These are phyloP conservation scores for Euplexia lucipara DNA, from an alignment of 2,888 invertebrate genomes.

Conservation along the genomic window DNA sequence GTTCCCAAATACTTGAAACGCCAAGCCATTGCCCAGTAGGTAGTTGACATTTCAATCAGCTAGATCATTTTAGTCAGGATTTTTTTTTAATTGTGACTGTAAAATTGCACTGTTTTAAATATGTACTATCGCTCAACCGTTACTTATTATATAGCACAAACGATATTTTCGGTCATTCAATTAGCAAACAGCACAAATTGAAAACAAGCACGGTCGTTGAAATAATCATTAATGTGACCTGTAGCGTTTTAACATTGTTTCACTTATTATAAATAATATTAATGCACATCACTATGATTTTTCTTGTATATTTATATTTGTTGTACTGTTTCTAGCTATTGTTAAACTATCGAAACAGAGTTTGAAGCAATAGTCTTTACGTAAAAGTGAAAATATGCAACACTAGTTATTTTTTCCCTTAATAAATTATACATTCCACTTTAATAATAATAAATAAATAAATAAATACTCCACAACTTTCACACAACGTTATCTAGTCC, in stretches of 20 bases:
- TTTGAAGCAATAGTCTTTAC: constrained; percentile 32
- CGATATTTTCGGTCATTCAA: background rate
- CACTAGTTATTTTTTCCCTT: too few species aligned
- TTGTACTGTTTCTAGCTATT: constrained; percentile 36
- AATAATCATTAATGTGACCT: background rate
- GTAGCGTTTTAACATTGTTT: background rate
- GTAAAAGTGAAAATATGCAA: background rate
- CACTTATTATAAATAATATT: background rate
- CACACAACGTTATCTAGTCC: too few species aligned
- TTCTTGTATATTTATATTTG: constrained; percentile 9
- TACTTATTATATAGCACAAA: background rate
- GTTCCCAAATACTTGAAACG: too few species aligned
- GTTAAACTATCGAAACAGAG: constrained; percentile 24
- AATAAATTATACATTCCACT: constrained; percentile 12
- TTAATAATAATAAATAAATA: too few species aligned
- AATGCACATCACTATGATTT: constrained; percentile 39
- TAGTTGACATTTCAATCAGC: too few species aligned
- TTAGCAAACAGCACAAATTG: background rate
- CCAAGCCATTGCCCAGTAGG: too few species aligned
- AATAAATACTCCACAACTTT: too few species aligned
- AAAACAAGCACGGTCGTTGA: background rate
- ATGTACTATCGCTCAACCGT: background rate
- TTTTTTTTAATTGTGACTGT: too few species aligned
- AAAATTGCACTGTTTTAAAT: background rate
- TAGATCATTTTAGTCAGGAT: too few species aligned